phyloP scores from a whole-genome alignment of 2,113 vertebrate genomes.

The Myotis brandtii region DNA sequence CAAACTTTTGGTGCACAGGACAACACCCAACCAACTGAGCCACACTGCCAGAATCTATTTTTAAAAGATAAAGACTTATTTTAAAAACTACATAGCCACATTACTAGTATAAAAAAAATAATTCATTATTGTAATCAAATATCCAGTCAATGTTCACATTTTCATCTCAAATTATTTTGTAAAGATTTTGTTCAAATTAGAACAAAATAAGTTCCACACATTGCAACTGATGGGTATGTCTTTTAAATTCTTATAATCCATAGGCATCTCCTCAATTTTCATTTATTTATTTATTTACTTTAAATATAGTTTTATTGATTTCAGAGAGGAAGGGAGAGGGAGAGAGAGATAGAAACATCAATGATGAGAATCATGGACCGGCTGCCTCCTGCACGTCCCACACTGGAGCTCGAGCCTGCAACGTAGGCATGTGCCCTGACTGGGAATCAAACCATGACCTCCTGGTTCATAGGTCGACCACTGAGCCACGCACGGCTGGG shows the following conservation, averaged over 20 bases:
- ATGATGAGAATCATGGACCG: too few relatives aligned
- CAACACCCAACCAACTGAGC: not conserved
- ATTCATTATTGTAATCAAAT: not conserved
- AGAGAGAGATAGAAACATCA: too few relatives aligned
- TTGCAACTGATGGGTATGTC: not conserved
- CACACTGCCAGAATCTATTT: not conserved
- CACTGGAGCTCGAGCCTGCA: too few relatives aligned
- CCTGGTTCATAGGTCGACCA: too few relatives aligned
- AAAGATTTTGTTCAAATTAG: not conserved
- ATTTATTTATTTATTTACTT: not conserved
- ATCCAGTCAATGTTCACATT: not conserved
- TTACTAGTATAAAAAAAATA: not conserved
- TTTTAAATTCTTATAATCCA: not conserved
- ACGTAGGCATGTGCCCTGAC: too few relatives aligned
- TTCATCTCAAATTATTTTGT: not conserved
- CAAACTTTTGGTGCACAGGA: not conserved
- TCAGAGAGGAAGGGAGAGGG: too few relatives aligned
- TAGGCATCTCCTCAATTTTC: not conserved
- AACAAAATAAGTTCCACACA: not conserved
- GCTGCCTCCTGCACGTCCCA: too few relatives aligned
- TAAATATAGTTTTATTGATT: too few relatives aligned
- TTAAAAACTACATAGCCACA: not conserved
- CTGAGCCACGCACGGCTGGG: too few relatives aligned
- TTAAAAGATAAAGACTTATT: not conserved
- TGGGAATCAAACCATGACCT: too few relatives aligned